Conservation (phyloP, 1,140 invertebrate species). For the Drosophila pseudoananassae region DNA sequence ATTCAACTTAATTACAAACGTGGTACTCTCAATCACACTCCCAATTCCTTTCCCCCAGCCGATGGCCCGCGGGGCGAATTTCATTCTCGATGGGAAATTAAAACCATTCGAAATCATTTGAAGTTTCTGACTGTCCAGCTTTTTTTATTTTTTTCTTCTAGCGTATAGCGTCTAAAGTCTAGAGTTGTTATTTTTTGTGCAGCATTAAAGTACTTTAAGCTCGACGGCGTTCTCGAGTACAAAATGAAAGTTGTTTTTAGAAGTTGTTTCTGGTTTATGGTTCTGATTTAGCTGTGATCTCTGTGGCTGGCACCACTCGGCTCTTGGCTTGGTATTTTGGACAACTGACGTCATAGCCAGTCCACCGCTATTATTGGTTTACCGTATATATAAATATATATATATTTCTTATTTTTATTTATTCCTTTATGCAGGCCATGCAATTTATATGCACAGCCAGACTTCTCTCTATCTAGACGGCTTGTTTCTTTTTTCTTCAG, state of each 20-base stretch:
- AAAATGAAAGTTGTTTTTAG: slow-evolving; percentile 80
- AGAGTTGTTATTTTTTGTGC: slow-evolving; percentile 22
- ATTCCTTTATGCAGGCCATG: slow-evolving; percentile 62
- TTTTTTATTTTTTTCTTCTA: slow-evolving; percentile 6
- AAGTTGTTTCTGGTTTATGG: slow-evolving; percentile 79
- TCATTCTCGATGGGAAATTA: slow-evolving; percentile 66
- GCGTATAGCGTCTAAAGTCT: background rate
- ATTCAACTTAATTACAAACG: slow-evolving; percentile 74
- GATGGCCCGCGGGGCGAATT: slow-evolving; percentile 17
- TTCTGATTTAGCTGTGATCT: slow-evolving; percentile 63
- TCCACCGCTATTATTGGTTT: slow-evolving; percentile 34
- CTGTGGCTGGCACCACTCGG: slow-evolving; percentile 40
- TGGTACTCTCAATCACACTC: slow-evolving; percentile 18
- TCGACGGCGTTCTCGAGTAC: slow-evolving; percentile 47
- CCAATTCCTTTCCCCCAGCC: background rate
- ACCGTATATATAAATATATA: slow-evolving; percentile 3
- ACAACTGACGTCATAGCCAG: slow-evolving; percentile 67
- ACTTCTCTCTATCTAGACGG: slow-evolving; percentile 47
- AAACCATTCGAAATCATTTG: slow-evolving; percentile 54
- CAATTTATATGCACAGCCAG: slow-evolving; percentile 70
- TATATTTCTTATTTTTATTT: slow-evolving; percentile 45
- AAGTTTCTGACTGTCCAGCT: slow-evolving; percentile 28
- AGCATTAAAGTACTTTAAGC: slow-evolving; percentile 14
- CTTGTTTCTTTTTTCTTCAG: slow-evolving; percentile 26
- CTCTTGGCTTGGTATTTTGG: slow-evolving; percentile 66